A percentile compares a stretch with the other conserved stretches of the same genome.
These are phyloP conservation scores for Myotis yumanensis DNA, from an alignment of 2,113 vertebrate species.

Conservation along the genomic window DNA sequence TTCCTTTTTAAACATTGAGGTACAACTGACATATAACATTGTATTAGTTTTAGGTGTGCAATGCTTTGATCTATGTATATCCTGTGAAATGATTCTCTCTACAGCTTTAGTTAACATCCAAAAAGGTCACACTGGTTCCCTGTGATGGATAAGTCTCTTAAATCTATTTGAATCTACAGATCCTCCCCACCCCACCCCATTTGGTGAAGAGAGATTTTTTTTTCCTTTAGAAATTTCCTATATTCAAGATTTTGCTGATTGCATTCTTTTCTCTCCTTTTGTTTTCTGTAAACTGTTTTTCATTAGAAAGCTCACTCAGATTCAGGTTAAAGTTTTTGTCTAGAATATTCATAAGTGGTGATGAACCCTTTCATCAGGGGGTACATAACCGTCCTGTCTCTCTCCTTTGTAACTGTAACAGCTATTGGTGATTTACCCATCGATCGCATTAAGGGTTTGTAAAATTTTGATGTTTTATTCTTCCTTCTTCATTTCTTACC, in stretches of 20 bases:
- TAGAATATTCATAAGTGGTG: neutral
- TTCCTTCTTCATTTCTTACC: neutral
- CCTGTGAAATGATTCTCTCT: neutral
- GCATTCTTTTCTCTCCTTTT: slow-evolving; percentile 9
- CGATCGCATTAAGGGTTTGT: neutral
- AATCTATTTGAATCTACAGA: neutral
- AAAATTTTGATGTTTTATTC: neutral
- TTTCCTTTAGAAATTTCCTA: neutral
- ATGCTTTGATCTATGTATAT: neutral
- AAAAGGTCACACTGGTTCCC: neutral
- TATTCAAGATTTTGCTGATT: neutral
- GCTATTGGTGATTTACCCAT: neutral
- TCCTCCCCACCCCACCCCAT: neutral
- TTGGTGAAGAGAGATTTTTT: neutral
- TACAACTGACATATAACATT: neutral
- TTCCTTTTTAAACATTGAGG: neutral
- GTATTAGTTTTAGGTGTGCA: neutral
- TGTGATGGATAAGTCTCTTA: neutral
- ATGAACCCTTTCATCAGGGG: neutral
- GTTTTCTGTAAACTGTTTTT: neutral
- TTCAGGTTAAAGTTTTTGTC: neutral
- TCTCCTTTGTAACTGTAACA: neutral
- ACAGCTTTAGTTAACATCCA: neutral
- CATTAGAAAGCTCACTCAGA: neutral
- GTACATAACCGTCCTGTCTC: neutral